Evolutionary conservation across 1,140 invertebrate genomes (phyloP), one percentile per base, ranked within the genome.

Genomic region (Periplaneta americana): DNA sequence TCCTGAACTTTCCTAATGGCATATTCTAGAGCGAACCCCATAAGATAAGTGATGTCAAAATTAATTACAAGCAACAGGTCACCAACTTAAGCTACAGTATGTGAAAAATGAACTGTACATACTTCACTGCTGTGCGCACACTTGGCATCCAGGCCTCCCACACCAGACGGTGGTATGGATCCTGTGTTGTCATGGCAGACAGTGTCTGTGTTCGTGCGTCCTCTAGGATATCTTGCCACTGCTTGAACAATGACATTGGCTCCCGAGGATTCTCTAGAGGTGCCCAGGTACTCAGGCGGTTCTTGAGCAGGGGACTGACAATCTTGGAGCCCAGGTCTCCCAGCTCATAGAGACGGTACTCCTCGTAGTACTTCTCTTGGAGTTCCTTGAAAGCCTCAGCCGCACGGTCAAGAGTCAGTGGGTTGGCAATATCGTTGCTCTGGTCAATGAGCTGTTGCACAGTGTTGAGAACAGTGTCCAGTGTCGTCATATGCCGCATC

Each of bases 111-210:
- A n/a, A n/a, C n/a, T n/a, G n/a, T n/a, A 89, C 90, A 89, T 90
- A 93, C 91, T 91, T 89, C 84, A 94, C 90, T 39, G 94, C 91
- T 82, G 89, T 90, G 84, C 96, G 90, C 80, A 97, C 89, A 81
- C 90, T 91, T 36, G 97, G 97, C 91, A 98, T 95, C 93, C 97
- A 96, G 1, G 95, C 92, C 82, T 97, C 94, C 97, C 97, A 98
- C 80, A 98, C 89, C 8, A 98, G 88, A 83, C 91, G 91, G 85
- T 96, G 93, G 85, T 96, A 97, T 1, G 95, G 93, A 86, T 94
- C 93, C 87, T 95, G 92, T 77, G 91, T 87, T 81, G 89, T 90
- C 82, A 89, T 87, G 79, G 34, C 31, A 89, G 89, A 84, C 80
- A 89, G 74, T 28, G 87, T 83, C 39, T 84, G 83, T 66, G 83